phyloP scores from a whole-genome alignment of 1,140 invertebrate genomes.

The Aporrectodea caliginosa region DNA sequence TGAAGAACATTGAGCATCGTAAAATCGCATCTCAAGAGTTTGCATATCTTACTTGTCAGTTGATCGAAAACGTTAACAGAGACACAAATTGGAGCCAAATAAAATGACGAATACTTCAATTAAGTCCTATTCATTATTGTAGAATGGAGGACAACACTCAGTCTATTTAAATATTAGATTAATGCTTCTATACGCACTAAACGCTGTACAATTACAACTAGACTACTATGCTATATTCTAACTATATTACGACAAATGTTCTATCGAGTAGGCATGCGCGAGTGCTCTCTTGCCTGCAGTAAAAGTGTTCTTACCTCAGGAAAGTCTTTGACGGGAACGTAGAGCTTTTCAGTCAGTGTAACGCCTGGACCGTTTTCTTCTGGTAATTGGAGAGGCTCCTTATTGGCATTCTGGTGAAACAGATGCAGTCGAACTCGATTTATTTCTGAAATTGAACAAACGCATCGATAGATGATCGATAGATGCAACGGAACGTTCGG shows the following conservation, averaged over 20 bases:
- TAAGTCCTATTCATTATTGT: background rate
- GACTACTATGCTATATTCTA: background rate
- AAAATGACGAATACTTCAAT: no score
- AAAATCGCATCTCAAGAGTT: no score
- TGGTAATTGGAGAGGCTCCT: constrained; percentile 86
- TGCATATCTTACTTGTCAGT: no score
- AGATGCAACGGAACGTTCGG: no score
- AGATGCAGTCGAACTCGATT: constrained; percentile 92
- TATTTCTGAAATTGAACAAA: no score
- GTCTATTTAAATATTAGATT: background rate
- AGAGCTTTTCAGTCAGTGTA: constrained; percentile 96
- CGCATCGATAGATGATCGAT: no score
- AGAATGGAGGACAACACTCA: background rate
- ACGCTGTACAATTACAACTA: background rate
- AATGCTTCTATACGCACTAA: background rate
- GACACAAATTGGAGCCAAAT: no score
- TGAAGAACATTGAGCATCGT: no score
- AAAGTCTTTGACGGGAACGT: constrained; percentile 98
- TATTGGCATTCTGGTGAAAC: constrained; percentile 96
- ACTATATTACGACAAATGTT: background rate
- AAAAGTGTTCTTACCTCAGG: constrained; percentile 82
- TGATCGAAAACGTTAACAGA: no score
- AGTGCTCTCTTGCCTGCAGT: constrained; percentile 42
- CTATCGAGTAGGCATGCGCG: background rate
- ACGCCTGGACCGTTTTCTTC: constrained; percentile 85